Evolutionary conservation across 2,797 vertebrate genomes (phyloP).

Genomic region (Tadarida brasiliensis): DNA sequence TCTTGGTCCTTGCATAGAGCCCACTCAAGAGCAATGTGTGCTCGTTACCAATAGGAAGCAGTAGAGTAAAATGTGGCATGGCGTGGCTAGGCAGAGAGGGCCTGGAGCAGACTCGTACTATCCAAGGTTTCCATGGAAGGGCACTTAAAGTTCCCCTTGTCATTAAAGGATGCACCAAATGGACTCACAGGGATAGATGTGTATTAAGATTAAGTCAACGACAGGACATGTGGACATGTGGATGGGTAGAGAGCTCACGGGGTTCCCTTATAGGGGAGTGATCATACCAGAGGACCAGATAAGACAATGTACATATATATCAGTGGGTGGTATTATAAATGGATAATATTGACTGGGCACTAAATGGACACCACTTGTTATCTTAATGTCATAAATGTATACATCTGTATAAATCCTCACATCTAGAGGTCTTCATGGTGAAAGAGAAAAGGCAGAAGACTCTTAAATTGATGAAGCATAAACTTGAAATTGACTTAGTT

Average conservation of each 20-base stretch:
- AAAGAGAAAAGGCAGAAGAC: background rate
- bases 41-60: background rate
- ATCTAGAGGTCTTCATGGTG: background rate
- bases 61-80: background rate
- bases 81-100: no score
- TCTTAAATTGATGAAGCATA: background rate
- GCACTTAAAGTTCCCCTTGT: background rate
- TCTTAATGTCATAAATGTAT: background rate
- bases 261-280: no score
- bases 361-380: background rate
- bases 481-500: background rate
- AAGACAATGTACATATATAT: fast-evolving
- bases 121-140: background rate
- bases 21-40: background rate
- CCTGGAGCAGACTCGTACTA: background rate
- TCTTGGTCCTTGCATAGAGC: background rate
- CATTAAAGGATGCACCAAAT: background rate
- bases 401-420: background rate
- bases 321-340: background rate
- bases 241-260: background rate
- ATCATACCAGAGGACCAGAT: background rate
- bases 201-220: background rate
- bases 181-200: background rate
- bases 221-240: background rate
- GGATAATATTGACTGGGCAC: background rate